Evolutionary conservation across 2,113 vertebrate genomes (phyloP).

Genomic region (Merops nubicus): DNA sequence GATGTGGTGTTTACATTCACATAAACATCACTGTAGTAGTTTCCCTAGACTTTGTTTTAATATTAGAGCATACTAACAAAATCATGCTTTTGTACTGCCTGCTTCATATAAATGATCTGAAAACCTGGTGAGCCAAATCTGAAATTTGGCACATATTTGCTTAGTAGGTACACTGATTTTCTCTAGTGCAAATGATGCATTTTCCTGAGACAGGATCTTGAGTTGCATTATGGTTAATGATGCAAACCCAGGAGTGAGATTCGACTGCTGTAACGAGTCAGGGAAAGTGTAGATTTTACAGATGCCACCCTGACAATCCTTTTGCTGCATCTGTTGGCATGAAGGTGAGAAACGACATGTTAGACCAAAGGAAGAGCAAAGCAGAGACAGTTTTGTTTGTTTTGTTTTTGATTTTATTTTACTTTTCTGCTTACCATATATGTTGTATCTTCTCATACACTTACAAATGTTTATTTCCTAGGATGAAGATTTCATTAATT

Average conservation of each 20-base stretch:
- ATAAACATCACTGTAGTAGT: not conserved
- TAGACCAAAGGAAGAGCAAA: not conserved
- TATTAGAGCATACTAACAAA: not conserved
- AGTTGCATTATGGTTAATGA: not conserved
- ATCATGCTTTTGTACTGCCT: not conserved
- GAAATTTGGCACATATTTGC: not conserved
- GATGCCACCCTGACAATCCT: not conserved
- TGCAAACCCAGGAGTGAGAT: not conserved
- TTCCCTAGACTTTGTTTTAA: not conserved
- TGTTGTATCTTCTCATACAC: not conserved
- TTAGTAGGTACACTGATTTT: not conserved
- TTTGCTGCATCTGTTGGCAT: not conserved
- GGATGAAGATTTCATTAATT: slow-evolving; percentile 87
- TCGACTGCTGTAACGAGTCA: not conserved
- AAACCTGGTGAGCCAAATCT: not conserved
- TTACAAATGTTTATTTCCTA: slow-evolving; percentile 54
- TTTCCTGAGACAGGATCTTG: not conserved
- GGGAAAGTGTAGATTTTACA: not conserved
- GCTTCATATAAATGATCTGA: not conserved
- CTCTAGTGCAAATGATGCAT: not conserved
- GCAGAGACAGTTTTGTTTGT: too few relatives aligned
- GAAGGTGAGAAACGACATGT: not conserved
- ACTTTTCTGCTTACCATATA: not conserved
- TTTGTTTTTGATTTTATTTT: too few relatives aligned
- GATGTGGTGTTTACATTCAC: not conserved